A percentile compares a stretch with the other conserved stretches of the same genome.
Evolutionary conservation across 2,797 vertebrate genomes (phyloP).

Genomic region (Schizopygopsis pylzovi): DNA sequence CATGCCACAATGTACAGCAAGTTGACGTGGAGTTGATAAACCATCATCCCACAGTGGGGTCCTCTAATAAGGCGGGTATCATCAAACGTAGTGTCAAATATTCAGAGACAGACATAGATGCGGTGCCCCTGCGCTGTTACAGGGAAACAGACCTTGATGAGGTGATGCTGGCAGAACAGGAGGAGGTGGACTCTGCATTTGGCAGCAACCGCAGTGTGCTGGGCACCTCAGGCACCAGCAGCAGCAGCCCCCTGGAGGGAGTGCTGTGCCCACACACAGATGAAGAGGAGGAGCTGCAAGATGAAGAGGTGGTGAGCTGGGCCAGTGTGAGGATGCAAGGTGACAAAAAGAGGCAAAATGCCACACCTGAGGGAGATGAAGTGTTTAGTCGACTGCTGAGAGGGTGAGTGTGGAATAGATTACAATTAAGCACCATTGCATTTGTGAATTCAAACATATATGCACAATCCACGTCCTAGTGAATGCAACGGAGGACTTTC

Average conservation of each 20-base stretch:
- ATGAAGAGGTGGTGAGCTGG: constrained; percentile 76
- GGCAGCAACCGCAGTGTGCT: constrained; percentile 84
- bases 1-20: constrained; percentile 77
- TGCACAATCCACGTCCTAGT: neutral
- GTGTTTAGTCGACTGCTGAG: constrained; percentile 77
- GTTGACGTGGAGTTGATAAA: constrained; percentile 84
- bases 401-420: constrained; percentile 63
- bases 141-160: constrained; percentile 63
- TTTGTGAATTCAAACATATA: neutral
- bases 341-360: constrained; percentile 69
- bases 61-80: constrained; percentile 75
- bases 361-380: constrained; percentile 69
- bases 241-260: constrained; percentile 59
- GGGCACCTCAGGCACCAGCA: constrained; percentile 68
- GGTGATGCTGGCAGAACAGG: constrained; percentile 60
- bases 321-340: constrained; percentile 72
- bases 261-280: constrained; percentile 57
- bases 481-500: neutral
- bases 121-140: constrained; percentile 91
- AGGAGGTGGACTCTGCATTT: constrained; percentile 85
- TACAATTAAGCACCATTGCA: neutral
- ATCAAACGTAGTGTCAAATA: constrained; percentile 86
- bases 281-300: constrained; percentile 63
- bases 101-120: constrained; percentile 94
- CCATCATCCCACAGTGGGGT: constrained; percentile 57